Evolutionary conservation across 2,113 vertebrate species (phyloP).

Genomic region (Peromyscus californicus): DNA sequence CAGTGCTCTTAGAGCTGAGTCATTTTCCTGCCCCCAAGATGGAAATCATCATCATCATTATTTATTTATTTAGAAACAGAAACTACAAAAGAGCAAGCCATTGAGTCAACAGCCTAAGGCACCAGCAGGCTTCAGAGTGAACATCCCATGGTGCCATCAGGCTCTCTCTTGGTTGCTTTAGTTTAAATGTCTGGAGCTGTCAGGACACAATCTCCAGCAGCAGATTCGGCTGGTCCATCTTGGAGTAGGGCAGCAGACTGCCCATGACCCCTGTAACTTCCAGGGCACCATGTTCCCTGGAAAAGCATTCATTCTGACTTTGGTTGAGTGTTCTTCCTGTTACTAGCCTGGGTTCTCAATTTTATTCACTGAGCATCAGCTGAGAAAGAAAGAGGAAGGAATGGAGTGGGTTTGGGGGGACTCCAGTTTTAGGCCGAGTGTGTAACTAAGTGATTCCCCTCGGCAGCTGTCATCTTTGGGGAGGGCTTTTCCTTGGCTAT

Average conservation of each 20-base stretch:
- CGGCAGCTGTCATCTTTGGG: not conserved
- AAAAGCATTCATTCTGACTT: too few species aligned
- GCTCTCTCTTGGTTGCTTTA: fast-evolving
- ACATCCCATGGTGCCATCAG: not conserved
- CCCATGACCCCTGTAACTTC: fast-evolving
- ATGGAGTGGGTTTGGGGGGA: not conserved
- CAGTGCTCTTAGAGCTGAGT: not conserved
- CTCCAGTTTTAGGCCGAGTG: not conserved
- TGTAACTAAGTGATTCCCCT: not conserved
- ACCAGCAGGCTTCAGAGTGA: not conserved
- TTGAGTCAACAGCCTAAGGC: not conserved
- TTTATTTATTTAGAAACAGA: not conserved
- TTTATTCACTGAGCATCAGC: not conserved
- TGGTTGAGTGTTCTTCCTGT: fast-evolving
- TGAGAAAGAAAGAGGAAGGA: not conserved
- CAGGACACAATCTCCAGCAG: not conserved
- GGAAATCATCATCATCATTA: too few species aligned
- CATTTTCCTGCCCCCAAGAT: not conserved
- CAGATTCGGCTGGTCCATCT: not conserved
- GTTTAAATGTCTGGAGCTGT: too few species aligned
- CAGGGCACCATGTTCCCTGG: fast-evolving
- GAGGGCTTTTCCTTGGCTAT: not conserved
- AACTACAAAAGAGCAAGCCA: not conserved
- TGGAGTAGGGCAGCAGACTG: fast-evolving
- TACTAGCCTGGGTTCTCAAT: not conserved